Percentiles rank a stretch among this genome's conserved stretches.
Evolutionary conservation across 2,797 vertebrate species (phyloP).

Genomic region (Enteromius radiatus): DNA sequence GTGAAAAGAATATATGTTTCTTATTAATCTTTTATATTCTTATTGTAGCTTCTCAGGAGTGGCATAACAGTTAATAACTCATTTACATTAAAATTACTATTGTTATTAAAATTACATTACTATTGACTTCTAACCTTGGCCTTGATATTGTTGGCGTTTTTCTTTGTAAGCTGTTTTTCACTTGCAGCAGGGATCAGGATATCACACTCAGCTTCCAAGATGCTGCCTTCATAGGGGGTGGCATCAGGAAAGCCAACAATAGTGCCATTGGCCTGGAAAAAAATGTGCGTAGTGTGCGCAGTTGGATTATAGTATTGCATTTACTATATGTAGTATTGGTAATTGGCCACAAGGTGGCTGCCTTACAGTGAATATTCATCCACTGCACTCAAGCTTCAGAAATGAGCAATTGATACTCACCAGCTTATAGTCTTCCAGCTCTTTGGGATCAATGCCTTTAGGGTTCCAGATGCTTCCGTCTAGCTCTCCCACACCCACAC

Average conservation of each 20-base stretch:
- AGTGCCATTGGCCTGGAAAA: slow-evolving; percentile 75
- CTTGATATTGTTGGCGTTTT: slow-evolving; percentile 89
- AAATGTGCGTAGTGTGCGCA: neutral
- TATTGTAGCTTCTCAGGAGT: neutral
- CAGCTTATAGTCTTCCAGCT: slow-evolving; percentile 96
- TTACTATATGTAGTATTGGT: neutral
- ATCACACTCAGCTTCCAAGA: slow-evolving; percentile 93
- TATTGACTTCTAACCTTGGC: slow-evolving; percentile 84
- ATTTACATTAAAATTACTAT: neutral
- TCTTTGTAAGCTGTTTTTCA: slow-evolving; percentile 93
- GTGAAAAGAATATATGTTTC: slow-evolving; percentile 43
- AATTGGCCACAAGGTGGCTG: neutral
- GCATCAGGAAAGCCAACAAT: slow-evolving; percentile 92
- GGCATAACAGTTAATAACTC: neutral
- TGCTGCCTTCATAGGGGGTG: slow-evolving; percentile 85
- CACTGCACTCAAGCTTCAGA: neutral
- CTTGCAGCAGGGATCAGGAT: slow-evolving; percentile 95
- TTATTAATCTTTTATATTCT: neutral
- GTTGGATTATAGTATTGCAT: neutral
- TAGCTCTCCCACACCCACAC: slow-evolving; percentile 88
- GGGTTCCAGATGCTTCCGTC: slow-evolving; percentile 94
- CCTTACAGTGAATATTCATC: neutral
- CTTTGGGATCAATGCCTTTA: slow-evolving; percentile 93
- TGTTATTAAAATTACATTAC: no score
- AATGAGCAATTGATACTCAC: slow-evolving; percentile 70